Evolutionary conservation across 2,797 vertebrate species (phyloP).

Genomic region (Helarctos malayanus): DNA sequence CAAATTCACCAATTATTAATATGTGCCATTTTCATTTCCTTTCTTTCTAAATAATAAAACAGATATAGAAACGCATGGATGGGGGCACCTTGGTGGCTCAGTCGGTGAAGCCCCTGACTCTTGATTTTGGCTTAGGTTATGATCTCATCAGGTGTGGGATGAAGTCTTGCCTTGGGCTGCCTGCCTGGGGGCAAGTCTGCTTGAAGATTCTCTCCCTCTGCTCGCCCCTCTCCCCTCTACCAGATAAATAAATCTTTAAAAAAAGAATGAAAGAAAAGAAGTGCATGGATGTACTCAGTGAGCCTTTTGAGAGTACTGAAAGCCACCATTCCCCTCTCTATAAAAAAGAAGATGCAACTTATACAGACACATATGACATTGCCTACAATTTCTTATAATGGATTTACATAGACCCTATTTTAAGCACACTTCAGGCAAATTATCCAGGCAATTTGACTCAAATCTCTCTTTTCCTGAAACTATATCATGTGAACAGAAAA

Average conservation of each 20-base stretch:
- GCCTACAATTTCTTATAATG: neutral
- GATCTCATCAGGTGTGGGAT: neutral
- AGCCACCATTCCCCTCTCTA: neutral
- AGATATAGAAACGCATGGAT: neutral
- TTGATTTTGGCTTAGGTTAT: neutral
- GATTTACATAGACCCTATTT: neutral
- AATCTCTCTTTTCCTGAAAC: neutral
- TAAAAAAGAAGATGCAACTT: neutral
- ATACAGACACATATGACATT: neutral
- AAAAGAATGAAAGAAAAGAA: neutral
- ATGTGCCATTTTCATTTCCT: neutral
- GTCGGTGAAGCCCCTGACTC: neutral
- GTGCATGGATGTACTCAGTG: neutral
- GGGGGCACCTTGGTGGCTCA: neutral
- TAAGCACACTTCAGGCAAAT: neutral
- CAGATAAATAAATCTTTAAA: neutral
- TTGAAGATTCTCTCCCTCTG: neutral
- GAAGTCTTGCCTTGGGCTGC: neutral
- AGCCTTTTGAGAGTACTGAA: neutral
- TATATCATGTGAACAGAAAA: neutral
- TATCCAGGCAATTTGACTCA: neutral
- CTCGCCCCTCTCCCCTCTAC: neutral
- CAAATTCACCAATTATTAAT: neutral
- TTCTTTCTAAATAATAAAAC: neutral
- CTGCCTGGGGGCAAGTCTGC: neutral